These are phyloP conservation scores for Nomia melanderi DNA, from an alignment of 1,140 invertebrate genomes.

Conservation along the genomic window DNA sequence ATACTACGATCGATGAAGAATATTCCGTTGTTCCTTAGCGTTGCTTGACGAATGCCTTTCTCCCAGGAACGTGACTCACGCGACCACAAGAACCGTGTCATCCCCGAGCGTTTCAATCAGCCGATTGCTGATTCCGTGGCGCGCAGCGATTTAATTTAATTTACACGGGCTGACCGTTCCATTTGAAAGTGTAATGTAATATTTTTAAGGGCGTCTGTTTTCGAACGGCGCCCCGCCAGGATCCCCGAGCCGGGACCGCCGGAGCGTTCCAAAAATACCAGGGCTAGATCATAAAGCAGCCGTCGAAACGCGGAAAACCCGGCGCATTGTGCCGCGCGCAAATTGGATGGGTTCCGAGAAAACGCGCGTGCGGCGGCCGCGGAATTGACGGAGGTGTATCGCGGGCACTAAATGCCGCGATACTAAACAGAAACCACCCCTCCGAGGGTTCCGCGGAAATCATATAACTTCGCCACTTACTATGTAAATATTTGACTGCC, in stretches of 20 bases:
- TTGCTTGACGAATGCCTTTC: too few species aligned
- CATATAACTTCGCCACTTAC: slow-evolving; percentile 8
- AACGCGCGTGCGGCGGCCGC: too few species aligned
- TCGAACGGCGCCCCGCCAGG: background rate
- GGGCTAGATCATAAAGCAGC: slow-evolving; percentile 19
- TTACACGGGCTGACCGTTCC: slow-evolving; percentile 21
- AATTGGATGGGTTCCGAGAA: slow-evolving; percentile 36
- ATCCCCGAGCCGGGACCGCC: slow-evolving; percentile 9
- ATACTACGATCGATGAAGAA: too few species aligned
- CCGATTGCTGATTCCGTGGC: slow-evolving; percentile 14
- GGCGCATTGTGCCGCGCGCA: slow-evolving; percentile 7
- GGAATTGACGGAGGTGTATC: slow-evolving; percentile 7
- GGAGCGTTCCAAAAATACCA: slow-evolving; percentile 25
- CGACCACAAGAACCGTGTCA: too few species aligned
- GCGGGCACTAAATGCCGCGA: background rate
- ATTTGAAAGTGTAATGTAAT: slow-evolving; percentile 42
- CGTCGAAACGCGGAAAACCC: slow-evolving; percentile 4
- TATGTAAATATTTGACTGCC: background rate
- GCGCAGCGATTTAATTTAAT: slow-evolving; percentile 24
- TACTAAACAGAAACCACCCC: slow-evolving; percentile 3
- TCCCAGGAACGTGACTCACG: too few species aligned
- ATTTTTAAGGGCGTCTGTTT: slow-evolving; percentile 26
- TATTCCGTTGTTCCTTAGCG: too few species aligned
- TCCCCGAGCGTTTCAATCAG: slow-evolving; percentile 10
- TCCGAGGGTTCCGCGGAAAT: slow-evolving; percentile 6